These are phyloP conservation scores for Boloria euphrosyne DNA, from an alignment of 2,888 invertebrate genomes.

Conservation along the genomic window DNA sequence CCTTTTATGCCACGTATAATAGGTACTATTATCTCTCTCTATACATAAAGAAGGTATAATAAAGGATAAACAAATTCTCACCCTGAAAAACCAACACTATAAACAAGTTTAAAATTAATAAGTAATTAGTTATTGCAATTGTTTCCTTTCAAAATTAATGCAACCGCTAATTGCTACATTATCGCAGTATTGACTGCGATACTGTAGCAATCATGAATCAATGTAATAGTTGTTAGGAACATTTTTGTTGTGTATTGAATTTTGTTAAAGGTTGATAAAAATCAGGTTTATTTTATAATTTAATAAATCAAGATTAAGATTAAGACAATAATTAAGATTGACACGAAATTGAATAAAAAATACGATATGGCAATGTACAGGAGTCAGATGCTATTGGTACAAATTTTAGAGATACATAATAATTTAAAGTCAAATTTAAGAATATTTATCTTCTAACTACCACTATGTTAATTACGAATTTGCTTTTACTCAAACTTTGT, in stretches of 20 bases:
- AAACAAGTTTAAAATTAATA: not conserved
- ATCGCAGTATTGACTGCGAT: too few relatives aligned
- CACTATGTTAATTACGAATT: not conserved
- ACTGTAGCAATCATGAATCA: constrained; percentile 19
- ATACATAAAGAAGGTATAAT: not conserved
- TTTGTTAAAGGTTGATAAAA: constrained; percentile 13
- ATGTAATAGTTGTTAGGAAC: not conserved
- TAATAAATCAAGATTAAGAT: too few relatives aligned
- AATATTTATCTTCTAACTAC: not conserved
- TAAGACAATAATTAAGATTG: too few relatives aligned
- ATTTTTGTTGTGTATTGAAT: constrained; percentile 18
- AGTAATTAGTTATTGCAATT: constrained; percentile 27
- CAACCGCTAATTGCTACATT: constrained; percentile 17
- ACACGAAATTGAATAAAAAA: too few relatives aligned
- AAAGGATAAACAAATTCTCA: not conserved
- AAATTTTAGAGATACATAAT: too few relatives aligned
- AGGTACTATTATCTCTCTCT: too few relatives aligned
- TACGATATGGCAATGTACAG: too few relatives aligned
- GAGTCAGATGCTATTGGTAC: too few relatives aligned
- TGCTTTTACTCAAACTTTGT: not conserved
- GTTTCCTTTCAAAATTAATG: constrained; percentile 24
- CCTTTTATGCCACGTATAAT: not conserved
- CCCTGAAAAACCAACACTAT: not conserved
- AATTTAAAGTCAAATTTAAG: too few relatives aligned
- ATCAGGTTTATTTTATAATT: too few relatives aligned